Evolutionary conservation across 2,888 invertebrate species (phyloP).

Genomic region (Metacarcinus magister): DNA sequence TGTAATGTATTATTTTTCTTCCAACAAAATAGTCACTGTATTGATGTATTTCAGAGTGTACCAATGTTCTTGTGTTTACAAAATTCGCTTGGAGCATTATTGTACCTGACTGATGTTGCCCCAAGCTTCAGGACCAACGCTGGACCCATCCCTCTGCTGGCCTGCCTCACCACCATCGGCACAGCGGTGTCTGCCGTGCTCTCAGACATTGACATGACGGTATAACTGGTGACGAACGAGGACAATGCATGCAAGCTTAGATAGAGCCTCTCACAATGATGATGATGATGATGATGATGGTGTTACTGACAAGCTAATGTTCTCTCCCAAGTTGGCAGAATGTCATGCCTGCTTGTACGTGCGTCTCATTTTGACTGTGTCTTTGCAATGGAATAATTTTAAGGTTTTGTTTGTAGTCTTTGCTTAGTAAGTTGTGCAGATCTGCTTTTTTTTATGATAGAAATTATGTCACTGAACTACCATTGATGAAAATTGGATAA

Average conservation of each 20-base stretch:
- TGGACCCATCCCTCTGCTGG: slow-evolving; percentile 80
- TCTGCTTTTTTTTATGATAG: background rate
- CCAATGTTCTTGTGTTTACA: slow-evolving; percentile 83
- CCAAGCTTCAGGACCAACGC: slow-evolving; percentile 81
- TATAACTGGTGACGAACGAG: slow-evolving; percentile 14
- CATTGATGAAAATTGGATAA: too few relatives aligned
- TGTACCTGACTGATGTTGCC: slow-evolving; percentile 83
- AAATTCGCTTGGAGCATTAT: slow-evolving; percentile 83
- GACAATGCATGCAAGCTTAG: too few relatives aligned
- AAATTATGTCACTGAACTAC: background rate
- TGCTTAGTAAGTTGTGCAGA: background rate
- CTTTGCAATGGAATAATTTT: background rate
- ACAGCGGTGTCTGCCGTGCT: slow-evolving; percentile 82
- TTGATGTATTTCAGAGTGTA: slow-evolving; percentile 82
- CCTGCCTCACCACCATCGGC: slow-evolving; percentile 82
- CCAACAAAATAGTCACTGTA: background rate
- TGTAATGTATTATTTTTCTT: background rate
- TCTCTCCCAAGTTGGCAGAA: background rate
- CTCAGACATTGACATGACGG: slow-evolving; percentile 82
- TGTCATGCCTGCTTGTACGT: background rate
- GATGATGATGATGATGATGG: too few relatives aligned
- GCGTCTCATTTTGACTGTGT: background rate
- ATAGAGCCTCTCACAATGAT: too few relatives aligned
- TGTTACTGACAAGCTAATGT: background rate
- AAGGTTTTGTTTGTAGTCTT: background rate